Base-by-base conservation (phyloP, 2,113 vertebrate species). In the Antechinus flavipes region DNA sequence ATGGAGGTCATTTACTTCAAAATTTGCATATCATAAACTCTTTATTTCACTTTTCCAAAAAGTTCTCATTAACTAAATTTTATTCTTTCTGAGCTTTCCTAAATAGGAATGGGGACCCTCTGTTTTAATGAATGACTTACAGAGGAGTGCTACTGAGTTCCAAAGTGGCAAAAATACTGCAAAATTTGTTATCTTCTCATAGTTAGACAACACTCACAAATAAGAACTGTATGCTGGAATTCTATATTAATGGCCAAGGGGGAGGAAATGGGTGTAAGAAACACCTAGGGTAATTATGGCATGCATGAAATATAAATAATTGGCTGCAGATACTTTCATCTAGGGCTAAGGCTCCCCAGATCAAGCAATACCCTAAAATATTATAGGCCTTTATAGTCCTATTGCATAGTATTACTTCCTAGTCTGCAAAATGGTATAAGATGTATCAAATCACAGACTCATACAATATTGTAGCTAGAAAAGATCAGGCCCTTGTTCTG, bases 111-210 rank as follows among this genome's bases (percentile, higher is more conserved):
- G 52, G 52, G 91, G 22, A 0, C 3, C 26, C 10, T 50, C 76
- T 30, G 8, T 91, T 30, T 3, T 89, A 56, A 49, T 84, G 35
- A 84, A 16, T 54, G 23, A 2, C 3, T 52, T 14, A 49, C 46
- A 8, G 25, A 42, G 0, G 19, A 25, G 7, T 53, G 26, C 27
- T 27, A 0, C 47, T 0, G 1, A 7, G 1, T 89, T 9, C 55
- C 2, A 19, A 22, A 30, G 1, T 14, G 24, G 8, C 6, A 1
- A 90, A 89, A 54, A n/a, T 52, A 27, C n/a, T 0, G 30, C 30
- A 19, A 58, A 46, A 8, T 2, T 30, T 90, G 42, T 23, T 10
- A 14, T 42, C 50, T 93, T 95, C 90, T 0, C 19, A 91, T 4
- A 47, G 61, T 27, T 8, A 68, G 49, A 53, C 6, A 91, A 35